Conservation (phyloP, 2,113 vertebrate species). For the Campylomormyrus tamandua region DNA sequence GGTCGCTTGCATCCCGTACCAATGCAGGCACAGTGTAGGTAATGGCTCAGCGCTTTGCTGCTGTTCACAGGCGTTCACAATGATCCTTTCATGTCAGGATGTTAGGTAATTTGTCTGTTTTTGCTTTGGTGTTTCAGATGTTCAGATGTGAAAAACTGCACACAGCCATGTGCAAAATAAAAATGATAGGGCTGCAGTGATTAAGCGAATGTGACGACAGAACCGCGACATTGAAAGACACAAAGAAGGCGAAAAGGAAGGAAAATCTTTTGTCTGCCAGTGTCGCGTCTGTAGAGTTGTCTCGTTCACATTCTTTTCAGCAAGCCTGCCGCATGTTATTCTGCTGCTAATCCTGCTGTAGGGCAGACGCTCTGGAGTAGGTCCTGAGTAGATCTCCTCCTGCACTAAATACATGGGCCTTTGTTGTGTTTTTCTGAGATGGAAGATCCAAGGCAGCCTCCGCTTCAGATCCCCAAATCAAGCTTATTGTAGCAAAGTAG, state of each 20-base stretch:
- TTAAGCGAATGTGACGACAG: background rate
- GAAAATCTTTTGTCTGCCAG: background rate
- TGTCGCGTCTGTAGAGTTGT: background rate
- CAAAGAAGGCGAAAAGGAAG: background rate
- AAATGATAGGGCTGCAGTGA: background rate
- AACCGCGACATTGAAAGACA: background rate
- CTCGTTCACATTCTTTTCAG: slow-evolving; percentile 1
- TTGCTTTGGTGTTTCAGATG: background rate
- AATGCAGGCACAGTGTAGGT: background rate
- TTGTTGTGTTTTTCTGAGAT: background rate
- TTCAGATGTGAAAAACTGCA: background rate
- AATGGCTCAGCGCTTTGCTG: background rate
- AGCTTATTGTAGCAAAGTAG: background rate
- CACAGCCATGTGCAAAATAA: background rate
- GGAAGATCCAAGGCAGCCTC: background rate
- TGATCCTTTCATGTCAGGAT: background rate
- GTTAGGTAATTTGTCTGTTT: background rate
- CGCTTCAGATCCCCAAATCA: background rate
- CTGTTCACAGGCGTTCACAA: background rate
- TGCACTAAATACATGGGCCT: background rate
- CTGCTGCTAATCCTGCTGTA: background rate
- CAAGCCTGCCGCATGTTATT: background rate
- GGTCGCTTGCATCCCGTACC: background rate
- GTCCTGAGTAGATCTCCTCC: background rate
- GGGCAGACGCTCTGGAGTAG: background rate